phyloP scores from a whole-genome alignment of 2,113 vertebrate species.

The Stegastes partitus region DNA sequence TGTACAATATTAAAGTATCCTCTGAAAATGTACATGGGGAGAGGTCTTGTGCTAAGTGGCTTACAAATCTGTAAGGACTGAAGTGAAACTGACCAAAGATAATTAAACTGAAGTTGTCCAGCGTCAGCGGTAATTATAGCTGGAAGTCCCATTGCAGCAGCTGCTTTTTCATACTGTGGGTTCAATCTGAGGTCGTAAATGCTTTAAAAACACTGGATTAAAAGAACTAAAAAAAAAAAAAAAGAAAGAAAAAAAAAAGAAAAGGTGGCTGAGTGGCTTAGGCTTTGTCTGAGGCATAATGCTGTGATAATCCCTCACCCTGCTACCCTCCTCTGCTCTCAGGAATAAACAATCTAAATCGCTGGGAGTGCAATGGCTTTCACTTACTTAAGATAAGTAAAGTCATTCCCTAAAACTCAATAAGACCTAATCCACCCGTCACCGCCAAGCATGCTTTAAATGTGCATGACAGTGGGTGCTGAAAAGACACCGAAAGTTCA shows the following conservation, averaged over 20 bases:
- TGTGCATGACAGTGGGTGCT: neutral
- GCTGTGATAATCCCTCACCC: slow-evolving; percentile 42
- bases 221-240: slow-evolving; percentile 15
- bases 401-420: neutral
- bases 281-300: slow-evolving; percentile 38
- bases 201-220: slow-evolving; percentile 30
- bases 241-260: too few species aligned
- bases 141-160: slow-evolving; percentile 30
- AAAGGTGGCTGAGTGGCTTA: slow-evolving; percentile 22
- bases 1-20: neutral
- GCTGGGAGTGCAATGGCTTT: slow-evolving; percentile 5
- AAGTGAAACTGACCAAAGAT: neutral
- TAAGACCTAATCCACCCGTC: neutral
- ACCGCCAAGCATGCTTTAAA: neutral
- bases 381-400: slow-evolving; percentile 10
- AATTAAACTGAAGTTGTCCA: slow-evolving; percentile 2
- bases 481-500: neutral
- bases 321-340: slow-evolving; percentile 24
- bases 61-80: too few species aligned
- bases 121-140: slow-evolving; percentile 21
- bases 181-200: slow-evolving; percentile 24
- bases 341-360: slow-evolving; percentile 27
- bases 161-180: slow-evolving; percentile 31
- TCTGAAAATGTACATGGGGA: too few species aligned
- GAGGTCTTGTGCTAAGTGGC: too few species aligned